Conservation (phyloP, 2,113 vertebrate genomes). For the Sinocyclocheilus maitianheensis region DNA sequence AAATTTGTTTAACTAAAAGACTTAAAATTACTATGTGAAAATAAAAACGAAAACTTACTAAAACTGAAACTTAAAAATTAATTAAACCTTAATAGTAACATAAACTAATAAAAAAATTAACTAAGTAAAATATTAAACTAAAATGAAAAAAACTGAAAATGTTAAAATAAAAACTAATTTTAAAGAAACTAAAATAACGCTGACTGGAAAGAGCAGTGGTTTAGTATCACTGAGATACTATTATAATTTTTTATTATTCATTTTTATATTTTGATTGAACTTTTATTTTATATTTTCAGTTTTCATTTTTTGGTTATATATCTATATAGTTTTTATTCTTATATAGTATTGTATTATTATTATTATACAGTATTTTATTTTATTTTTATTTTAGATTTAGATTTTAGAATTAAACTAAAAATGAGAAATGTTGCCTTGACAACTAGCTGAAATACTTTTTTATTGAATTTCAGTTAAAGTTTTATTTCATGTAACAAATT, state of each 20-base stretch:
- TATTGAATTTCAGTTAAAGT: not conserved
- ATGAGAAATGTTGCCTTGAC: not conserved
- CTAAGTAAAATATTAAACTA: too few species aligned
- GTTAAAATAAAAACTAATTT: too few species aligned
- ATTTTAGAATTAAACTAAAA: too few species aligned
- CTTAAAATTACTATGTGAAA: too few species aligned
- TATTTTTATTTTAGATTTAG: too few species aligned
- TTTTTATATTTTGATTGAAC: too few species aligned
- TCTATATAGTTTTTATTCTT: not conserved
- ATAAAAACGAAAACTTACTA: not conserved
- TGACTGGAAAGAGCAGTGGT: not conserved
- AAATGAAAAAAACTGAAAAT: too few species aligned
- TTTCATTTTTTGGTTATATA: not conserved
- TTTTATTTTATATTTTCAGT: not conserved
- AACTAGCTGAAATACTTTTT: too few species aligned
- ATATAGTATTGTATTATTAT: too few species aligned
- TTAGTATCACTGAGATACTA: not conserved
- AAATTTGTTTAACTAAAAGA: too few species aligned
- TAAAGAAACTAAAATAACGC: not conserved
- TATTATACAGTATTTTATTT: not conserved
- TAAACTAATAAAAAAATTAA: too few species aligned
- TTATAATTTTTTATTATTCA: not conserved
- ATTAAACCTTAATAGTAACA: not conserved
- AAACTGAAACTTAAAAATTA: too few species aligned
- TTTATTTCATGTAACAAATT: not conserved